Conservation (phyloP, 1,140 invertebrate genomes). For the Cydia pomonella region DNA sequence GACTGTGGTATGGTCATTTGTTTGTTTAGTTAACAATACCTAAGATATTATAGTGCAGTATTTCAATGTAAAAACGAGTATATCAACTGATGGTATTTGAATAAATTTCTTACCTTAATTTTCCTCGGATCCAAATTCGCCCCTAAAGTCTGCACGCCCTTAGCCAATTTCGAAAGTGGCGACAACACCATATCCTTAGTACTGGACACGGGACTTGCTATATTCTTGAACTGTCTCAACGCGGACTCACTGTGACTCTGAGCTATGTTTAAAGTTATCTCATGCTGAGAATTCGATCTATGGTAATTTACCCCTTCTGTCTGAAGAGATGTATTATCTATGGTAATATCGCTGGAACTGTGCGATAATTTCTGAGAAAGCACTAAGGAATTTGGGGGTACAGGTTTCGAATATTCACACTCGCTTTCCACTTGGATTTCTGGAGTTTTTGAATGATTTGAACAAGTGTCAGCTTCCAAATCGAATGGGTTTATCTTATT, state of each 20-base stretch:
- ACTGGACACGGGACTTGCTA: conserved; percentile 84
- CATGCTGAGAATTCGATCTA: conserved; percentile 84
- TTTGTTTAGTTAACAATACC: neutral
- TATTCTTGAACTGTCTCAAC: conserved; percentile 84
- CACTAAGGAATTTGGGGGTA: conserved; percentile 80
- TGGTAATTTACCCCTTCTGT: conserved; percentile 68
- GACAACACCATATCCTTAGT: conserved; percentile 87
- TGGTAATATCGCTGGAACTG: conserved; percentile 84
- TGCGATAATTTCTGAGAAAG: conserved; percentile 84
- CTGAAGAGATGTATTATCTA: conserved; percentile 37
- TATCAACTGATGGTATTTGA: no score
- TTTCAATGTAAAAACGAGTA: no score
- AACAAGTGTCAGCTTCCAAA: conserved; percentile 43
- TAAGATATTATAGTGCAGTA: no score
- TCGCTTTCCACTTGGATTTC: conserved; percentile 80
- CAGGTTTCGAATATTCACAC: conserved; percentile 59
- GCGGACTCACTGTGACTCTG: conserved; percentile 90
- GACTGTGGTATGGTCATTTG: no score
- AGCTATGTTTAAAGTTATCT: conserved; percentile 84
- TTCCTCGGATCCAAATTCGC: conserved; percentile 92
- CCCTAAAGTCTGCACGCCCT: conserved; percentile 90
- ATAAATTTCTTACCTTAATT: conserved; percentile 78
- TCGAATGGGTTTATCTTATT: conserved; percentile 81
- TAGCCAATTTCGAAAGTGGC: conserved; percentile 90
- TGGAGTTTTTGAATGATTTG: conserved; percentile 47